Evolutionary conservation across 2,113 vertebrate genomes (phyloP), one percentile per base, ranked within the genome.

Genomic region (Ophiodon elongatus): DNA sequence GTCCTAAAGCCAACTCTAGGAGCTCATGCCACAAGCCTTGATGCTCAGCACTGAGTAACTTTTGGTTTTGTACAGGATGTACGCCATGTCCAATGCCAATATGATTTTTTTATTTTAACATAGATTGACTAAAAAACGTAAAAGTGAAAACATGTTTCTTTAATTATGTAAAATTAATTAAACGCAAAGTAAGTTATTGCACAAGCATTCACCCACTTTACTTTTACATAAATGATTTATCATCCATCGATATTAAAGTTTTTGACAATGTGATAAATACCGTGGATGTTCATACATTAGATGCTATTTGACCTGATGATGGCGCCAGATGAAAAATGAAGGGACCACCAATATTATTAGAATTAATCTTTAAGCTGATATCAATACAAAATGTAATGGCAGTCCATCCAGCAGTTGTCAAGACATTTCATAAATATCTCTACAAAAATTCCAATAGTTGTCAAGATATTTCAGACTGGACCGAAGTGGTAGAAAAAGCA

Each of bases 1-100:
- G 31, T 31, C 57, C 33, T 23, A 4, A 62, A n/a, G 50, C 68
- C 60, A 80, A 59, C 50, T 82, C 72, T 14, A 39, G 70, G 70
- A 84, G 19, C 4, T 41, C 8, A 19, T n/a, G 8, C 11, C 45
- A 33, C 15, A 14, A 19, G 23, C n/a, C 17, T 11, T 21, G 27
- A 50, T 33, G 71, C 57, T 84, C 23, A 10, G 39, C 19, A 6
- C 10, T 33, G 45, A 47, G 14, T 2, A 5, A 57, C 8, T 45
- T 45, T 67, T 21, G 19, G 59, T 10, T 67, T 23, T 73, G 33
- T 54, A 19, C 35, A 35, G 21, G 25, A 72, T 64, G 43, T 56
- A 27, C 37, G n/a, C 3, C 4, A 29, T 9, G 7, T 41, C 21
- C 19, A 27, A 9, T 35, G 6, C 21, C 17, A 50, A n/a, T 27